Conservation (phyloP, 2,888 invertebrate species). For the Lumbricus terrestris region DNA sequence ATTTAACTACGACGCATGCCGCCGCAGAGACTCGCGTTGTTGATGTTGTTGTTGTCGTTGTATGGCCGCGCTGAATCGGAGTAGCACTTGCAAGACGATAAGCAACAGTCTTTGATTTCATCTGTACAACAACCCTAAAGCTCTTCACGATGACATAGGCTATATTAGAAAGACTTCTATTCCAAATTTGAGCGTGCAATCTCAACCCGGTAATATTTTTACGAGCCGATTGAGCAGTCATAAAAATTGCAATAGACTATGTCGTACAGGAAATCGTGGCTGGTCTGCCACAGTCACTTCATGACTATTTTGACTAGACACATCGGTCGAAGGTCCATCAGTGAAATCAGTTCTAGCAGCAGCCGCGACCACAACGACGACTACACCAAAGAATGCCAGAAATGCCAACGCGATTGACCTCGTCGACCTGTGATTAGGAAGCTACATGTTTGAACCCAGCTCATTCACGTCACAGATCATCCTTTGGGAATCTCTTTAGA, state of each 20-base stretch:
- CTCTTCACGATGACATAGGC: neutral
- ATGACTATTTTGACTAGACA: neutral
- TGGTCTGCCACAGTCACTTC: neutral
- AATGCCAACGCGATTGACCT: neutral
- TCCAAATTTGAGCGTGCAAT: neutral
- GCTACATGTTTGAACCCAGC: neutral
- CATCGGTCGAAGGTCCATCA: neutral
- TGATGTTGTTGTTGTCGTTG: neutral
- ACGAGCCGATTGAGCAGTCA: neutral
- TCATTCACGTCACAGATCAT: neutral
- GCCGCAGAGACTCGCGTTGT: constrained; percentile 3
- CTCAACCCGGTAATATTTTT: neutral
- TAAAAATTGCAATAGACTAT: neutral
- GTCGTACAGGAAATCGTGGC: neutral
- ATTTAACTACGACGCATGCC: constrained; percentile 3
- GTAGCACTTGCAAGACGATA: neutral
- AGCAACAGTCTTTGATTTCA: neutral
- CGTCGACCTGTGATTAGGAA: neutral
- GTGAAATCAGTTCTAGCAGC: neutral
- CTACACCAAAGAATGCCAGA: neutral
- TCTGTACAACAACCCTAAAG: neutral
- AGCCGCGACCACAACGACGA: neutral
- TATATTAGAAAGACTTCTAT: neutral
- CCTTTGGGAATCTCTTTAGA: neutral
- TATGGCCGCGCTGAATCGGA: neutral